These are phyloP conservation scores for Cichladusa arquata DNA, from an alignment of 2,113 vertebrate species.

Conservation along the genomic window DNA sequence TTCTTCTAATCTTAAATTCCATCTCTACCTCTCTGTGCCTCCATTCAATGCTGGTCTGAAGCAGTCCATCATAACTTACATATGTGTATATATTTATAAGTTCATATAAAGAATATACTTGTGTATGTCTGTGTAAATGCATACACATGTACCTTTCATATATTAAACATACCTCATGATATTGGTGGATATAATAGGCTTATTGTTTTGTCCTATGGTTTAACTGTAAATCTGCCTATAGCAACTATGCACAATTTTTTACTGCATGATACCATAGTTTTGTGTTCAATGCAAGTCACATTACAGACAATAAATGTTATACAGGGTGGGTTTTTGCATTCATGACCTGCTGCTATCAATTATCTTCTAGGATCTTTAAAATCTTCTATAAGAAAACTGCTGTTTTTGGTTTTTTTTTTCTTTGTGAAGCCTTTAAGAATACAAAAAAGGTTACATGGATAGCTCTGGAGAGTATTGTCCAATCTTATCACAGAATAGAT, in stretches of 20 bases:
- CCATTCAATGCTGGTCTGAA: background rate
- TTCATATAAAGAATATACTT: background rate
- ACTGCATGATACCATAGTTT: background rate
- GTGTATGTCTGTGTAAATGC: background rate
- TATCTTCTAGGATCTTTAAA: background rate
- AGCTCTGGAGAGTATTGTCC: background rate
- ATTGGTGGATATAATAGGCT: background rate
- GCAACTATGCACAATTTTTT: background rate
- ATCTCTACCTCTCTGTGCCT: background rate
- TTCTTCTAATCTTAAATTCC: background rate
- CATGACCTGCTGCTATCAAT: background rate
- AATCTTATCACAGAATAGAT: background rate
- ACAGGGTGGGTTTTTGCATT: rapidly evolving
- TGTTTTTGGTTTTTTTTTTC: background rate
- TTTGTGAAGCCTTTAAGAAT: background rate
- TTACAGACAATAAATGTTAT: background rate
- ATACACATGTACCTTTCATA: background rate
- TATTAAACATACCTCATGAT: background rate
- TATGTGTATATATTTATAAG: background rate
- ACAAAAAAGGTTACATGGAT: background rate
- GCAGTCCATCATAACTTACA: background rate
- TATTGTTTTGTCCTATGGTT: background rate
- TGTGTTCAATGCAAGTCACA: background rate
- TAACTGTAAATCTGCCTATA: background rate
- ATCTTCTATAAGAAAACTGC: background rate